A percentile compares a stretch with the other conserved stretches of the same genome.
Evolutionary conservation across 2,888 invertebrate species (phyloP).

Genomic region (Patella ulyssiponensis): DNA sequence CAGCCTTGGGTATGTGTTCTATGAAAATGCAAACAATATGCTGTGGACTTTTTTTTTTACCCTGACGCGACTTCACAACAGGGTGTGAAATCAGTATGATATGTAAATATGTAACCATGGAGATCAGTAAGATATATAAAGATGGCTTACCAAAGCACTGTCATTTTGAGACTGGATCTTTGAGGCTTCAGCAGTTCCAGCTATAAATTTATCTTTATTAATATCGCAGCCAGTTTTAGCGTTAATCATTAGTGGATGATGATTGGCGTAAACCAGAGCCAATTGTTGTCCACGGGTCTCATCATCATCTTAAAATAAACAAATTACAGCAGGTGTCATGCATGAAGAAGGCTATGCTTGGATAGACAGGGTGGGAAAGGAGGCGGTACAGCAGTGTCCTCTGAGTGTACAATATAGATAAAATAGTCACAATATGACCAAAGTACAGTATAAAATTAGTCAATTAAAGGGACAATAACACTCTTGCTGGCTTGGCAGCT

Average conservation of each 20-base stretch:
- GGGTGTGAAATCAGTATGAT: no score
- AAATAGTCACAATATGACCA: no score
- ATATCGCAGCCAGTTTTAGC: slow-evolving; percentile 40
- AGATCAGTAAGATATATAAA: not conserved
- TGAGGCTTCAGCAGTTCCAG: slow-evolving; percentile 40
- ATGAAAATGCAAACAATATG: no score
- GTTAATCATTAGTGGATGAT: slow-evolving; percentile 36
- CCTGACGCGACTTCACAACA: no score
- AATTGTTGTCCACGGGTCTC: slow-evolving; percentile 37
- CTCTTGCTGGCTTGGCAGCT: no score
- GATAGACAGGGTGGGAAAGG: no score
- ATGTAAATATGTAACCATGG: not conserved
- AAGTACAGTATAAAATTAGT: no score
- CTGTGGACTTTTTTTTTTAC: no score
- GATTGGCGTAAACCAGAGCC: slow-evolving; percentile 43
- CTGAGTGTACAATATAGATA: no score
- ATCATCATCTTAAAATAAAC: slow-evolving; percentile 29
- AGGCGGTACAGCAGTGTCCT: no score
- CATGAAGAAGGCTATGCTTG: not conserved
- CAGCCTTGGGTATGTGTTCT: no score
- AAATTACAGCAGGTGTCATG: not conserved
- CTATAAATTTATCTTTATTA: slow-evolving; percentile 24
- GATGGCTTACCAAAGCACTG: slow-evolving; percentile 51
- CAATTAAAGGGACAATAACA: no score
- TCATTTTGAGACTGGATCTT: slow-evolving; percentile 44